phyloP scores from a whole-genome alignment of 2,888 invertebrate genomes.

The Minunthozetes semirufus region DNA sequence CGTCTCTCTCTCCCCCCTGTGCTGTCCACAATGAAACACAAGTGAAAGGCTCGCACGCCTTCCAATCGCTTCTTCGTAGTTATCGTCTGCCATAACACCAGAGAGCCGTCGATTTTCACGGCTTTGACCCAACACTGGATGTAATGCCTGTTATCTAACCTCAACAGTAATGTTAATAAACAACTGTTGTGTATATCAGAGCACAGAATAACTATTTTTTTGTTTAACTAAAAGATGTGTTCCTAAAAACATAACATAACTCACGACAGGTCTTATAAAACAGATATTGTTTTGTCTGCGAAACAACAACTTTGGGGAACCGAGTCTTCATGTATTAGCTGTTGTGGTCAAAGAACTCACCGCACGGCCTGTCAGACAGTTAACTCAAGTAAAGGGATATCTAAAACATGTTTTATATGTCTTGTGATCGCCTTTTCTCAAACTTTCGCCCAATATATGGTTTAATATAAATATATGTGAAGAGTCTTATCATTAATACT shows the following conservation, averaged over 20 bases:
- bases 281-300: too few relatives aligned
- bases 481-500: background rate
- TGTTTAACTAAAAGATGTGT: background rate
- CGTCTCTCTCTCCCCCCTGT: background rate
- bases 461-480: background rate
- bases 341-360: background rate
- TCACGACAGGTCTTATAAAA: background rate
- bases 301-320: background rate
- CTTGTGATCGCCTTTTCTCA: background rate
- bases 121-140: background rate
- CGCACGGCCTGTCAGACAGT: background rate
- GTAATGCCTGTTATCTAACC: background rate
- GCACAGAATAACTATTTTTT: background rate
- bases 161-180: background rate
- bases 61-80: background rate
- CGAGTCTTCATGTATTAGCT: background rate
- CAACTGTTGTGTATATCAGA: background rate
- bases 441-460: background rate
- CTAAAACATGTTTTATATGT: background rate
- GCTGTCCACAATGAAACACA: too few relatives aligned
- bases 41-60: background rate
- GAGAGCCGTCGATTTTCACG: background rate
- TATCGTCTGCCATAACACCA: background rate
- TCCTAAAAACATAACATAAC: background rate
- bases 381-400: background rate